A percentile compares a stretch with the other conserved stretches of the same genome.
Evolutionary conservation across 2,888 invertebrate genomes (phyloP).

Genomic region (Ectobius pallidus): DNA sequence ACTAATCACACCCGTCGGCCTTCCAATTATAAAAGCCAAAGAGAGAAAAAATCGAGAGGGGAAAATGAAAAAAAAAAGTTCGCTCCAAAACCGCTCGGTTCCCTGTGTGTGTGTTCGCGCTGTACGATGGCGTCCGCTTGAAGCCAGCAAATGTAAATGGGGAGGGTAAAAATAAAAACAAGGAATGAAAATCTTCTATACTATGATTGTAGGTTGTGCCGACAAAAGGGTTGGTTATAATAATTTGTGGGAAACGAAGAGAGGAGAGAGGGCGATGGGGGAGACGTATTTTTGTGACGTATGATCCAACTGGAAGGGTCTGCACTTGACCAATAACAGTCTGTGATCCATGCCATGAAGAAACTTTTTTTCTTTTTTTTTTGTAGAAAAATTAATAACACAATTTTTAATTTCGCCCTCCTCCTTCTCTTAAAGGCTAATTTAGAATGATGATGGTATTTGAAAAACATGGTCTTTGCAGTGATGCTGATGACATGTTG

Average conservation of each 20-base stretch:
- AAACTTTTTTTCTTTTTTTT: background rate
- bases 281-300: constrained; percentile 29
- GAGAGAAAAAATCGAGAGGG: constrained; percentile 27
- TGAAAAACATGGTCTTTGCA: too few relatives aligned
- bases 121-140: constrained; percentile 34
- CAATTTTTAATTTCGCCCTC: background rate
- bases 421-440: too few relatives aligned
- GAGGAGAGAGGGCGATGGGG: constrained; percentile 35
- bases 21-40: constrained; percentile 37
- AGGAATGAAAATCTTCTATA: constrained; percentile 21
- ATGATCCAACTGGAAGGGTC: constrained; percentile 16
- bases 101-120: constrained; percentile 21
- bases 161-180: background rate
- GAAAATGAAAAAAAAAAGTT: constrained; percentile 21
- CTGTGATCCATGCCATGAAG: background rate
- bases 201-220: constrained; percentile 35
- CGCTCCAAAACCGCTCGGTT: constrained; percentile 26
- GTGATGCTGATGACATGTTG: too few relatives aligned
- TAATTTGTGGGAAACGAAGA: constrained; percentile 34
- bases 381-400: background rate
- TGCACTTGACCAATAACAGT: constrained; percentile 27
- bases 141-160: constrained; percentile 22
- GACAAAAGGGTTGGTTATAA: constrained; percentile 35
- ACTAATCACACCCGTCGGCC: constrained; percentile 39
- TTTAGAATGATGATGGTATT: too few relatives aligned